Base-by-base conservation (phyloP, 2,797 vertebrate species). In the Holocentrus rufus region DNA sequence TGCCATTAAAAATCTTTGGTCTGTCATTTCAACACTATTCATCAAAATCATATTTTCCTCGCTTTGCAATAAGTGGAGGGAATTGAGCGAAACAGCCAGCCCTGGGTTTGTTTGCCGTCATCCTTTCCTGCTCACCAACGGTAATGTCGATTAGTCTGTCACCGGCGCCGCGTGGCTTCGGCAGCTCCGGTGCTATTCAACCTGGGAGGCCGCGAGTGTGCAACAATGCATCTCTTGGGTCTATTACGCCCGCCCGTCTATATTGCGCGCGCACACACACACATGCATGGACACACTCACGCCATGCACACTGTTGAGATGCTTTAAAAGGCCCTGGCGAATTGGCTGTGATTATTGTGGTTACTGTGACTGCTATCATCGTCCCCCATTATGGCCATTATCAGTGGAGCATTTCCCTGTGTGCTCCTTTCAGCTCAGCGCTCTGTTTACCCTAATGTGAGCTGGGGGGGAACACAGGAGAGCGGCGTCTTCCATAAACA, bases 381-480 rank as follows among this genome's bases (percentile, higher is more conserved):
- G 86, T 87, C 84, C 85, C 86, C 89, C 88, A 91, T 93, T 88
- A 88, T n/a, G 27, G 84, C 83, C 88, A 90, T 92, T 91, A 92
- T 85, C 84, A 81, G 82, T 31, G 5, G 78, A 84, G 86, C 83
- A 77, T 87, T 87, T 88, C 88, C 87, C 89, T 0, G 63, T n/a
- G 74, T 50, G 74, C 80, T 87, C 76, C 78, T 84, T 86, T 87
- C 86, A 85, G 86, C 86, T 81, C 86, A 72, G 75, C 63, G 50
- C 82, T 85, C 85, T 90, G 88, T 91, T 93, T 91, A 89, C 89
- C 82, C 87, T 90, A 91, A 92, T 90, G 89, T 81, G 88, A 83
- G 88, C 85, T 70, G 58, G 81, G 80, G 88, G 88, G 84, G n/a
- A 62, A 84, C 79, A 80, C 85, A 74, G 79, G 69, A 60, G 77